A percentile compares a stretch with the other conserved stretches of the same genome.
These are phyloP conservation scores for Chaetorhynchus papuensis DNA, from an alignment of 2,113 vertebrate species.

Conservation along the genomic window DNA sequence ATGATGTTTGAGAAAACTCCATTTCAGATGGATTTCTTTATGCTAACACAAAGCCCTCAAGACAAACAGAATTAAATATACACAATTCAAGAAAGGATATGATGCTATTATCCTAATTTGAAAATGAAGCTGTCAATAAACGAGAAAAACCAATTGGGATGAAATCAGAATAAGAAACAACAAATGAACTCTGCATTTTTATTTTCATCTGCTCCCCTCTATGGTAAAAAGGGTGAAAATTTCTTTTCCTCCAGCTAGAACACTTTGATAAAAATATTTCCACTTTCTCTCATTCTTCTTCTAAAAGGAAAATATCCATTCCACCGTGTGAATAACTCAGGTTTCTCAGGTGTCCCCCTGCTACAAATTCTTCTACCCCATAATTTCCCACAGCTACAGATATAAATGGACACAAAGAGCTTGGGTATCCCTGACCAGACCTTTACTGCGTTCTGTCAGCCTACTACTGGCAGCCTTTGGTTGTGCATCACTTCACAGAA, in stretches of 20 bases:
- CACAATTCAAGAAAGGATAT: background rate
- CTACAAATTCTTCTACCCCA: background rate
- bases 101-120: conserved; percentile 29
- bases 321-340: background rate
- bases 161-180: background rate
- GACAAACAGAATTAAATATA: conserved; percentile 22
- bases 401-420: background rate
- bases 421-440: background rate
- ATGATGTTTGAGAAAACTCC: background rate
- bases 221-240: background rate
- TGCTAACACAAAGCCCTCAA: background rate
- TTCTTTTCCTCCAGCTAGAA: background rate
- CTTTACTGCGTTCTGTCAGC: background rate
- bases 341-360: background rate
- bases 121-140: conserved; percentile 32
- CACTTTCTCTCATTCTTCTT: background rate
- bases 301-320: background rate
- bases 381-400: background rate
- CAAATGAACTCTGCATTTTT: background rate
- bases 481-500: background rate
- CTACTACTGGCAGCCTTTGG: background rate
- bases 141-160: background rate
- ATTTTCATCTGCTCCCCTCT: background rate
- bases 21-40: background rate
- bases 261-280: background rate